A percentile compares a stretch with the other conserved stretches of the same genome.
These are phyloP conservation scores for Melolontha melolontha DNA, from an alignment of 2,888 invertebrate species.

Conservation along the genomic window DNA sequence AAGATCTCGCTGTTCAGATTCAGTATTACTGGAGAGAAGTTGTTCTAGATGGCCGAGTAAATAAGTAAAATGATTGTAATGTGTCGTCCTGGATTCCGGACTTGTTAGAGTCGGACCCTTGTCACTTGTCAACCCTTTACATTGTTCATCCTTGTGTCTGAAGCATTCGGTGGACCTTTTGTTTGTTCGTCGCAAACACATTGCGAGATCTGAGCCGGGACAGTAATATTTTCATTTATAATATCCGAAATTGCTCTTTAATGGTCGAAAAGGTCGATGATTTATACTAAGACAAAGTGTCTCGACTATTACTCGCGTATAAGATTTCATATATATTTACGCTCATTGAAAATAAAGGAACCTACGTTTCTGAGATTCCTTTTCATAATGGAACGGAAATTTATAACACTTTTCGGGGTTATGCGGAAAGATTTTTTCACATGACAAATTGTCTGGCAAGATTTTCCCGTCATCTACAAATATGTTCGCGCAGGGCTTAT, in stretches of 20 bases:
- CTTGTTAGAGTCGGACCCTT: conserved; percentile 45
- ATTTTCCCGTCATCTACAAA: too few species aligned
- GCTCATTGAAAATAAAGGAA: too few species aligned
- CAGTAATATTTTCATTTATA: conserved; percentile 33
- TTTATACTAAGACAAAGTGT: conserved; percentile 21
- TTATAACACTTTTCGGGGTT: too few species aligned
- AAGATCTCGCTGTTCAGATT: conserved; percentile 10
- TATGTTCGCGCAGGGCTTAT: too few species aligned
- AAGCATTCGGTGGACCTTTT: conserved; percentile 28
- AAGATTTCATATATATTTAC: too few species aligned
- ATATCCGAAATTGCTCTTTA: conserved; percentile 28
- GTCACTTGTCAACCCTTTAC: conserved; percentile 45
- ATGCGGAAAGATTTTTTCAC: too few species aligned
- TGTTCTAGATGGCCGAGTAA: conserved; percentile 40
- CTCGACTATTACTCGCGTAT: background rate
- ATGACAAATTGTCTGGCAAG: too few species aligned
- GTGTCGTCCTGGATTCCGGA: conserved; percentile 43
- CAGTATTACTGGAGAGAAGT: conserved; percentile 13
- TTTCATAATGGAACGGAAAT: too few species aligned
- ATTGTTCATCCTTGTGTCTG: conserved; percentile 36
- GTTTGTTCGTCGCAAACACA: conserved; percentile 25
- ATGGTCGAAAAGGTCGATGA: conserved; percentile 25
- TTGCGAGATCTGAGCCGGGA: conserved; percentile 14
- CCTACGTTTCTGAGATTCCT: too few species aligned
- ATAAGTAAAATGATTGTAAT: conserved; percentile 46